These are phyloP conservation scores for Empis livida DNA, from an alignment of 2,888 invertebrate species.

Conservation along the genomic window DNA sequence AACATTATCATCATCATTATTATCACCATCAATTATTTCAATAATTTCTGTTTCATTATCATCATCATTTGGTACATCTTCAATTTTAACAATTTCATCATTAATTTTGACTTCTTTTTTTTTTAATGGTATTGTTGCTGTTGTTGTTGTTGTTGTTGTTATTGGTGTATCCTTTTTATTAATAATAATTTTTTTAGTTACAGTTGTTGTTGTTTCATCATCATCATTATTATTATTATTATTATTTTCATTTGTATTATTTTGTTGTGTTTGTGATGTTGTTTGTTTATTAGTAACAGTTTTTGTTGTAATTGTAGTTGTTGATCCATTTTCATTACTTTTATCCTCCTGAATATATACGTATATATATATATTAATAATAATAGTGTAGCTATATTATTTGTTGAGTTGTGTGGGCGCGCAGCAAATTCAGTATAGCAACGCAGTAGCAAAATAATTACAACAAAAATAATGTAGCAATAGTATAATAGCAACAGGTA, in stretches of 20 bases:
- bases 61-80: background rate
- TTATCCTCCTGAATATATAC: background rate
- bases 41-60: constrained; percentile 1
- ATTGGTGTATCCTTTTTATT: background rate
- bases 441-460: no score
- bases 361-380: no score
- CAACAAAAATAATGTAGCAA: no score
- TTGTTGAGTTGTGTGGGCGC: no score
- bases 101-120: constrained; percentile 2
- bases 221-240: background rate
- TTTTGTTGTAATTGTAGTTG: background rate
- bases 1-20: constrained; percentile 3
- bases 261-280: no score
- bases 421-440: no score
- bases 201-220: background rate
- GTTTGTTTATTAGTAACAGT: background rate
- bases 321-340: background rate
- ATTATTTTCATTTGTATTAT: no score
- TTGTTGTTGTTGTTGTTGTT: background rate
- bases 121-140: background rate
- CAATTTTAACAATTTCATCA: background rate
- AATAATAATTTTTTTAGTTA: background rate
- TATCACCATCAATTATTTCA: constrained; percentile 8
- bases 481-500: no score
- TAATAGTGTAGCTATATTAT: no score